These are phyloP conservation scores for Cataglyphis rosenhaueri DNA, from an alignment of 2,888 invertebrate species.

Conservation along the genomic window DNA sequence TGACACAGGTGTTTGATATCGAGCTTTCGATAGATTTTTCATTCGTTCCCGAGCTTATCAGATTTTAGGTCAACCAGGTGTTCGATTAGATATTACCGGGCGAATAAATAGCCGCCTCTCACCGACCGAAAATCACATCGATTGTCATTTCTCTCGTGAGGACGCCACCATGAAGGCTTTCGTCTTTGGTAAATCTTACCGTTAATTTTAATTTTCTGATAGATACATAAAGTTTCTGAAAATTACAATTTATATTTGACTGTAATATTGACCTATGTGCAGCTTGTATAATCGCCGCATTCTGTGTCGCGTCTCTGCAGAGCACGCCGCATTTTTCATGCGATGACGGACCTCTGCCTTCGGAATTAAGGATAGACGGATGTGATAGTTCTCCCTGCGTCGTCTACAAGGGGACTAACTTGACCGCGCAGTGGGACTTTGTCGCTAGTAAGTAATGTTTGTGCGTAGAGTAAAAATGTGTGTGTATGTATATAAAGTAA, in stretches of 20 bases:
- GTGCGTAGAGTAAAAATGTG: not conserved
- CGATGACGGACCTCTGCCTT: slow-evolving; percentile 57
- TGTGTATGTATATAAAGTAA: not conserved
- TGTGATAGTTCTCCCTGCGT: slow-evolving; percentile 72
- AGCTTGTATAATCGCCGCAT: slow-evolving; percentile 69
- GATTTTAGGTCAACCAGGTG: slow-evolving; percentile 1
- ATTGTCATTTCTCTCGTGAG: slow-evolving; percentile 19
- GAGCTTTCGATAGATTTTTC: slow-evolving; percentile 38
- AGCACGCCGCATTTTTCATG: slow-evolving; percentile 60
- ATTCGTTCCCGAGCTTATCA: slow-evolving; percentile 50
- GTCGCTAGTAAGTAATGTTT: slow-evolving; percentile 68
- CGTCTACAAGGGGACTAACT: slow-evolving; percentile 65
- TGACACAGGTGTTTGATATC: slow-evolving; percentile 62
- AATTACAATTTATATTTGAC: not conserved
- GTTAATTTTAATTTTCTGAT: slow-evolving; percentile 10
- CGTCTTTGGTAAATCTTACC: slow-evolving; percentile 53
- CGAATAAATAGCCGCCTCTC: slow-evolving; percentile 64
- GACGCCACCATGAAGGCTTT: slow-evolving; percentile 55
- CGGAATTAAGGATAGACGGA: slow-evolving; percentile 64
- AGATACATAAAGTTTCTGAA: not conserved
- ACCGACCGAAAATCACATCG: not conserved
- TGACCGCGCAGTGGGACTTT: slow-evolving; percentile 71
- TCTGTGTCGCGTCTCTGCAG: slow-evolving; percentile 70
- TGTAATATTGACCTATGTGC: slow-evolving; percentile 1
- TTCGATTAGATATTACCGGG: slow-evolving; percentile 67